Conservation (phyloP, 2,113 vertebrate genomes). For the Aleadryas rufinucha region DNA sequence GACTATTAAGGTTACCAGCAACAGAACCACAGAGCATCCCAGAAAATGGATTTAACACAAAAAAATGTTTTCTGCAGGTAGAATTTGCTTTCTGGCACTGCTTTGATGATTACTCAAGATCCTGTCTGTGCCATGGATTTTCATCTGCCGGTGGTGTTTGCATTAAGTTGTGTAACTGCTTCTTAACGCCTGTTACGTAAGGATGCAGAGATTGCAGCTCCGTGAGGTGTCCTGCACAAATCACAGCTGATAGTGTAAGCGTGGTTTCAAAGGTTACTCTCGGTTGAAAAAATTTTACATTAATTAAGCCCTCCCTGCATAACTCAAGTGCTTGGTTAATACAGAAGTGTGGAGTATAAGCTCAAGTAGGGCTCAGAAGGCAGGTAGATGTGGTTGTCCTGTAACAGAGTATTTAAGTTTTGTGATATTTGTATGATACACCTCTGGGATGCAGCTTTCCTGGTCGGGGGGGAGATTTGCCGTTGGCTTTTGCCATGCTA, state of each 20-base stretch:
- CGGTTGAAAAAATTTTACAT: neutral
- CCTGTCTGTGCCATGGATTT: constrained; percentile 25
- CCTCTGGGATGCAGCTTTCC: neutral
- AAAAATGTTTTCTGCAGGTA: neutral
- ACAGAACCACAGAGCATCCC: neutral
- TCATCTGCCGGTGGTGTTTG: constrained; percentile 20
- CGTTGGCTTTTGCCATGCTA: neutral
- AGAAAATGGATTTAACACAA: neutral
- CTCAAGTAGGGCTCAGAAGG: neutral
- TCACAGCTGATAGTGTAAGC: neutral
- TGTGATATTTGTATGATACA: neutral
- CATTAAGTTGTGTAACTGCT: constrained; percentile 47
- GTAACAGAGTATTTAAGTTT: neutral
- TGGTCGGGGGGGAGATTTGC: neutral
- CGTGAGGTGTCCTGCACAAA: neutral
- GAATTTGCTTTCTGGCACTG: constrained; percentile 34
- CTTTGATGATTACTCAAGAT: constrained; percentile 48
- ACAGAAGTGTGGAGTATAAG: neutral
- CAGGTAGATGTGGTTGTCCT: neutral
- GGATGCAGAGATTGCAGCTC: constrained; percentile 28
- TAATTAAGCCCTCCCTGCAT: neutral
- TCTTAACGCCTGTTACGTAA: constrained; percentile 52
- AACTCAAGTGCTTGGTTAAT: neutral
- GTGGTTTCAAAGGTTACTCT: neutral
- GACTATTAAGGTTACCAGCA: neutral